These are phyloP conservation scores for Noturus placidus DNA, from an alignment of 2,113 vertebrate genomes.

Conservation along the genomic window DNA sequence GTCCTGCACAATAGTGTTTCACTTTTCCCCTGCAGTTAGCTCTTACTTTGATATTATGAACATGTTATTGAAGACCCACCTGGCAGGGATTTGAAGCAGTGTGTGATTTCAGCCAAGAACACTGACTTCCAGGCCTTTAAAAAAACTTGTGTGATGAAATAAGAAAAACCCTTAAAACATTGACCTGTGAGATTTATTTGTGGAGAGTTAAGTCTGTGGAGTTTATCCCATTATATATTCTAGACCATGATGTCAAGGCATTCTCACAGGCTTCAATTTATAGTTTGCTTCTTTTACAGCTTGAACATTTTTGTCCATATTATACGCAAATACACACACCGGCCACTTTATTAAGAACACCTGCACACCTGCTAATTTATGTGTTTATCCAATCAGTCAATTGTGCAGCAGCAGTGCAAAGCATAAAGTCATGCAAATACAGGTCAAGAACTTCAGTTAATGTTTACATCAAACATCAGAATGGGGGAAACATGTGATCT, in stretches of 20 bases:
- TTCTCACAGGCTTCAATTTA: background rate
- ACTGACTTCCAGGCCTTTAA: constrained; percentile 13
- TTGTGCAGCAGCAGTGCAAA: background rate
- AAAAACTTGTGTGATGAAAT: constrained; percentile 4
- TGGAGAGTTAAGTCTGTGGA: background rate
- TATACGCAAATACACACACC: too few species aligned
- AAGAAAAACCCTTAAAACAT: background rate
- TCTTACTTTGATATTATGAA: constrained; percentile 47
- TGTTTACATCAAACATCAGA: background rate
- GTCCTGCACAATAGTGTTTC: constrained; percentile 57
- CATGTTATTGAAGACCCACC: constrained; percentile 37
- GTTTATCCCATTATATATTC: background rate
- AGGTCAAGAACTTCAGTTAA: background rate
- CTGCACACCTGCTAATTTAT: background rate
- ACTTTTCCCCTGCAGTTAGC: constrained; percentile 56
- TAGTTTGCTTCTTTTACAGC: background rate
- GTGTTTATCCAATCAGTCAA: background rate
- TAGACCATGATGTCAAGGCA: background rate
- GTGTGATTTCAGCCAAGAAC: constrained; percentile 21
- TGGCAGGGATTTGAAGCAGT: constrained; percentile 15
- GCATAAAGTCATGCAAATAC: background rate
- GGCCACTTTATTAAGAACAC: background rate
- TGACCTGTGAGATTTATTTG: background rate
- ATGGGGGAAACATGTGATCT: background rate
- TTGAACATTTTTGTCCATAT: background rate